These are phyloP conservation scores for Caranx melampygus DNA, from an alignment of 2,113 vertebrate genomes.

Conservation along the genomic window DNA sequence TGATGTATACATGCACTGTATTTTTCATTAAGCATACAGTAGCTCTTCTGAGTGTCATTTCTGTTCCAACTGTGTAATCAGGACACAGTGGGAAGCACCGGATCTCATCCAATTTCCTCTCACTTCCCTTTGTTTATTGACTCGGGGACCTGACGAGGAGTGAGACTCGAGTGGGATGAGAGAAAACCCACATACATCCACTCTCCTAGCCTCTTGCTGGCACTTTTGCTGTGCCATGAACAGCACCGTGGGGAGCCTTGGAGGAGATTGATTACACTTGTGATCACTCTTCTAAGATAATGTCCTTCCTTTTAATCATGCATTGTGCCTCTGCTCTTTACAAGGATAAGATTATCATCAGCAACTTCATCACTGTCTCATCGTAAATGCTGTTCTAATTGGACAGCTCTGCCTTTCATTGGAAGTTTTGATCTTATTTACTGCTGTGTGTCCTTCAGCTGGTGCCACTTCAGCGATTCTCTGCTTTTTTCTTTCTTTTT, in stretches of 20 bases:
- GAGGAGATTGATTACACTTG: conserved; percentile 80
- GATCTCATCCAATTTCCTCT: conserved; percentile 69
- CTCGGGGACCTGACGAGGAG: conserved; percentile 55
- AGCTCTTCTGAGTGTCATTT: conserved; percentile 49
- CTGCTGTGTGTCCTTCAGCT: conserved; percentile 42
- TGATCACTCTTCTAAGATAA: conserved; percentile 77
- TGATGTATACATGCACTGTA: conserved; percentile 13
- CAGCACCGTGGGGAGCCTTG: conserved; percentile 57
- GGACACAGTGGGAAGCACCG: conserved; percentile 57
- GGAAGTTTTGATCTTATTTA: conserved; percentile 62
- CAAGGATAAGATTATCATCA: conserved; percentile 76
- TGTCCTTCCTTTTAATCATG: conserved; percentile 77
- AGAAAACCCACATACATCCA: conserved; percentile 46
- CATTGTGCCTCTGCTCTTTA: conserved; percentile 73
- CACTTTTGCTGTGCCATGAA: conserved; percentile 52
- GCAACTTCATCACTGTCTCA: conserved; percentile 79
- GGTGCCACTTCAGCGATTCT: not conserved
- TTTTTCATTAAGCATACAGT: conserved; percentile 35
- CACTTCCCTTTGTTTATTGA: conserved; percentile 66
- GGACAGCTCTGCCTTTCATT: conserved; percentile 52
- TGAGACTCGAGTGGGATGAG: conserved; percentile 49
- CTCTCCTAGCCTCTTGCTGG: conserved; percentile 50
- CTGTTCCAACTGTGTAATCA: conserved; percentile 67
- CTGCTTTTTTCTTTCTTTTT: not conserved
- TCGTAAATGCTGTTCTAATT: conserved; percentile 71